Evolutionary conservation across 1,140 invertebrate genomes (phyloP), one percentile per base, ranked within the genome.

Genomic region (Monochamus saltuarius): DNA sequence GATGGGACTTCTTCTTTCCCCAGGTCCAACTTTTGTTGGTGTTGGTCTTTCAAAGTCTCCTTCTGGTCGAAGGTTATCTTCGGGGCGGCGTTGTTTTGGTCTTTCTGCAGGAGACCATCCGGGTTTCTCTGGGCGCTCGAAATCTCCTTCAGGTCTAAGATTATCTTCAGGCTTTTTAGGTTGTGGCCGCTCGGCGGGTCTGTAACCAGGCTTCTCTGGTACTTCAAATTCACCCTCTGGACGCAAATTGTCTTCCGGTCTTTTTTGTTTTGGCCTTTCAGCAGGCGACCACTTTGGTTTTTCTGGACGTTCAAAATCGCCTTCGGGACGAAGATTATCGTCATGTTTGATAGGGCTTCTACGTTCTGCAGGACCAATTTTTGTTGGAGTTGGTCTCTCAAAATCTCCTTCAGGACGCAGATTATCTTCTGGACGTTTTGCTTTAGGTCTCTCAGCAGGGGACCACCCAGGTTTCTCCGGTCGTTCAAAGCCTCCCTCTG

Each of bases 331-430:
- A 0, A 83, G 58, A 66, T 81, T 82, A 57, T 80, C 78, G 36
- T 72, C 17, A 0, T 77, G 79, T 62, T 76, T 80, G n/a, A 75
- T 79, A 13, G 73, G 70, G 4, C 72, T 72, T 0, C 73, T 69
- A 46, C 81, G 69, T 35, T 81, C 79, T 6, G 77, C 79, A 8
- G 75, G 76, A 45, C 62, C 56, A 53, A n/a, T n/a, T n/a, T n/a
- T 72, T 75, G 45, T 73, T 78, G 72, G 75, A 78, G 61, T 65
- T 11, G 73, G 71, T 58, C 62, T 69, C 59, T 81, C 77, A 66
- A 87, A 87, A 47, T 86, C 83, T 14, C 84, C 84, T 74, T 86
- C 84, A 0, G 79, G 79, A 59, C 67, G 73, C 7, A 85, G 62
- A 73, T 84, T 84, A 62, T 83, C 79, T 16, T 80, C 73, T 14